Conservation (phyloP, 1,140 invertebrate genomes). For the Platyscapa corneri region DNA sequence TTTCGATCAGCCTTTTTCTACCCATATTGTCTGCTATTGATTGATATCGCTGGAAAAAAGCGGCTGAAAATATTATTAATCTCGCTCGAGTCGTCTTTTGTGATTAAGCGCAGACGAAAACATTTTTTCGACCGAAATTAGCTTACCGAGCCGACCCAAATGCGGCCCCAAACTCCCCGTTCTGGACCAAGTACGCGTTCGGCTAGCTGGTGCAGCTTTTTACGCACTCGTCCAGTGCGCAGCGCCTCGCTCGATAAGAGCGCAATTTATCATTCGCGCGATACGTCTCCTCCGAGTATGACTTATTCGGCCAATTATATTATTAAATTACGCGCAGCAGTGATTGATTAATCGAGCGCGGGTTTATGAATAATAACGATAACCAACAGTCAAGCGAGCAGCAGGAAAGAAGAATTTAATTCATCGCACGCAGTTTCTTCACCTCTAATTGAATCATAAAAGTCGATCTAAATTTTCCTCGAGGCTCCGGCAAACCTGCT, state of each 20-base stretch:
- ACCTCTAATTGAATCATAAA: conserved; percentile 41
- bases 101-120: neutral
- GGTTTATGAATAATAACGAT: neutral
- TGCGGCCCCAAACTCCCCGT: no score
- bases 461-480: conserved; percentile 35
- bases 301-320: neutral
- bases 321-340: neutral
- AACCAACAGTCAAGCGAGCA: neutral
- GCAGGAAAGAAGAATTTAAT: neutral
- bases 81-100: neutral
- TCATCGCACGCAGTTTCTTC: neutral
- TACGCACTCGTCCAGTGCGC: no score
- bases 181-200: no score
- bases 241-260: no score
- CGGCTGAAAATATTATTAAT: neutral
- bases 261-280: no score
- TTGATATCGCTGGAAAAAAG: neutral
- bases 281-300: no score
- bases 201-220: no score
- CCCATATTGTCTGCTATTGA: neutral
- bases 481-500: conserved; percentile 10
- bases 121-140: no score
- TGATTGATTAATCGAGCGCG: neutral
- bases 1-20: neutral
- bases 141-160: no score